phyloP scores from a whole-genome alignment of 2,888 invertebrate species.

The Nezara viridula region DNA sequence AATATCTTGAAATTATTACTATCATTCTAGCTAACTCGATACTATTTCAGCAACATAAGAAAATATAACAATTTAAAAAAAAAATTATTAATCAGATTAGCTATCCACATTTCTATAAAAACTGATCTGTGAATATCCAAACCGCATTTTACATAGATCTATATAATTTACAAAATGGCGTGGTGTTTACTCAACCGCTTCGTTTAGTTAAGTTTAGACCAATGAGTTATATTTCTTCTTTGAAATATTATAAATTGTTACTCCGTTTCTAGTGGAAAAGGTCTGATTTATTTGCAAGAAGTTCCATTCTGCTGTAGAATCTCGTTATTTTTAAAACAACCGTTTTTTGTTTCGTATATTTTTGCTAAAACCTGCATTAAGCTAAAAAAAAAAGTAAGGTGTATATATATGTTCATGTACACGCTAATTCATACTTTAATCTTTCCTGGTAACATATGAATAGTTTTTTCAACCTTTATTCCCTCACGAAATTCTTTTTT shows the following conservation, averaged over 20 bases:
- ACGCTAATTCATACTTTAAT: too few relatives aligned
- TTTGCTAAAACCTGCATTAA: neutral
- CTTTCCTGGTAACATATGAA: too few relatives aligned
- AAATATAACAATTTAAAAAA: too few relatives aligned
- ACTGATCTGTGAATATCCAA: neutral
- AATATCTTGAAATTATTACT: too few relatives aligned
- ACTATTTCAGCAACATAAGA: too few relatives aligned
- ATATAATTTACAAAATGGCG: neutral
- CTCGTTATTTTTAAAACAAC: neutral
- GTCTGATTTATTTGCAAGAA: neutral
- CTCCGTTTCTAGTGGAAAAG: neutral
- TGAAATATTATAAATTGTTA: neutral
- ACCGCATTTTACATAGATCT: neutral
- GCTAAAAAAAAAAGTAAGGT: neutral
- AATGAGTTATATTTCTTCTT: neutral
- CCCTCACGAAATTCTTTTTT: too few relatives aligned
- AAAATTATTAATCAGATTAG: too few relatives aligned
- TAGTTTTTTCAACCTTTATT: too few relatives aligned
- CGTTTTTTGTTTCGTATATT: neutral
- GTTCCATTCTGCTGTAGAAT: neutral
- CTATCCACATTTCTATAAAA: neutral
- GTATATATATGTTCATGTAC: too few relatives aligned
- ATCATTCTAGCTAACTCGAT: too few relatives aligned
- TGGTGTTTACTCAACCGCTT: neutral
- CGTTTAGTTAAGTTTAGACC: constrained; percentile 4